Evolutionary conservation across 1,140 invertebrate genomes (phyloP).

Genomic region (Drosophila bocqueti): DNA sequence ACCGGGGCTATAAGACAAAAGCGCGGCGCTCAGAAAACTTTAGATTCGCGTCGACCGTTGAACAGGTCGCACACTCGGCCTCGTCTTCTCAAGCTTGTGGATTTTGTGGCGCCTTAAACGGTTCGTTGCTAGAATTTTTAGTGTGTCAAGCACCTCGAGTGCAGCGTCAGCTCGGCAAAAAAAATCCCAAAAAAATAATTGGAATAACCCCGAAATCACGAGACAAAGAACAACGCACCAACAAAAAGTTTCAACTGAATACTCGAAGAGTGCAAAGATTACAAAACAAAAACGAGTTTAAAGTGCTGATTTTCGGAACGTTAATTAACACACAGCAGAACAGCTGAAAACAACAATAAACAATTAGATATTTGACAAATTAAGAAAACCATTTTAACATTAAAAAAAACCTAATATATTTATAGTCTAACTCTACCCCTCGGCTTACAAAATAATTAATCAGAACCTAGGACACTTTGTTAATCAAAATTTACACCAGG

Average conservation of each 20-base stretch:
- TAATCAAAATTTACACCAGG: background rate
- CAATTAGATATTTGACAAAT: constrained; percentile 2
- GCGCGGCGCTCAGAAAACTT: constrained; percentile 60
- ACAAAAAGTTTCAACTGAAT: constrained; percentile 17
- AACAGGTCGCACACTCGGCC: constrained; percentile 60
- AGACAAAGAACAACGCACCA: constrained; percentile 11
- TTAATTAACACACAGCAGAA: constrained; percentile 32
- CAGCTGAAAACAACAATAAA: constrained; percentile 20
- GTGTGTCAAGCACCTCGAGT: constrained; percentile 48
- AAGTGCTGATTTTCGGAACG: constrained; percentile 8
- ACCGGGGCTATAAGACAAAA: constrained; percentile 68
- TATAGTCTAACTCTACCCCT: background rate
- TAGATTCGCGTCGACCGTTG: constrained; percentile 72
- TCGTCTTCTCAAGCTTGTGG: constrained; percentile 1
- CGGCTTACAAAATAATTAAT: background rate
- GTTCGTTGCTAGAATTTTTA: constrained; percentile 29
- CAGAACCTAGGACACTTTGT: background rate
- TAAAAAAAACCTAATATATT: background rate
- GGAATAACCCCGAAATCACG: constrained; percentile 27
- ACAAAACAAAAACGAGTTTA: constrained; percentile 7
- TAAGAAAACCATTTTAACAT: background rate
- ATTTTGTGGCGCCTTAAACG: constrained; percentile 22
- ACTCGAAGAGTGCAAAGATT: constrained; percentile 16
- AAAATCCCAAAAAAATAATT: constrained; percentile 1
- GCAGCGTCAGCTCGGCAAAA: constrained; percentile 16